Evolutionary conservation across 2,888 invertebrate genomes (phyloP).

Genomic region (Enchytraeus crypticus): DNA sequence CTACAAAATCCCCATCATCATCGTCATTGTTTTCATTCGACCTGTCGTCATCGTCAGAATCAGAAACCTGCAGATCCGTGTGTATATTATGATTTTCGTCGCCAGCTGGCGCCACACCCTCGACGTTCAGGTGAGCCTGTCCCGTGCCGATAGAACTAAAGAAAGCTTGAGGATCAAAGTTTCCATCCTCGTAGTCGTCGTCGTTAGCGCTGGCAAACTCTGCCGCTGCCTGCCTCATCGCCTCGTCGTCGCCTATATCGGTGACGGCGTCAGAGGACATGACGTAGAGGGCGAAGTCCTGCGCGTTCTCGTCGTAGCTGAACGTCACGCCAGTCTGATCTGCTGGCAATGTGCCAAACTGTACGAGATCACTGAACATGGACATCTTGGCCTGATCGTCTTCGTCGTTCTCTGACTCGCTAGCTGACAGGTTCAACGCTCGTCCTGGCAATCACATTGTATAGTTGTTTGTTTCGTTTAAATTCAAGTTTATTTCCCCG

Average conservation of each 20-base stretch:
- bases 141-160: conserved; percentile 18
- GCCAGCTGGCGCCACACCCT: background rate
- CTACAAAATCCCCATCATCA: conserved; percentile 7
- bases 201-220: background rate
- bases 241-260: background rate
- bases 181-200: conserved; percentile 10
- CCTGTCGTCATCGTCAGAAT: conserved; percentile 18
- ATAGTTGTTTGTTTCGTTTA: no score
- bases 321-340: conserved; percentile 1
- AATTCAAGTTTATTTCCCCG: no score
- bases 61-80: conserved; percentile 23
- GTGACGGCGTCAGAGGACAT: background rate
- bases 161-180: conserved; percentile 25
- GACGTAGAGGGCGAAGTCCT: no score
- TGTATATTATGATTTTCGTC: conserved; percentile 3
- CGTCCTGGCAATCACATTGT: conserved; percentile 5
- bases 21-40: no score
- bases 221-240: background rate
- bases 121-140: background rate
- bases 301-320: conserved; percentile 20
- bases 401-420: conserved; percentile 16
- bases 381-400: background rate
- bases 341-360: background rate
- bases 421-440: conserved; percentile 20
- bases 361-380: background rate